These are phyloP conservation scores for Archaeoteleia sp. DNA, from an alignment of 2,888 invertebrate genomes.

Conservation along the genomic window DNA sequence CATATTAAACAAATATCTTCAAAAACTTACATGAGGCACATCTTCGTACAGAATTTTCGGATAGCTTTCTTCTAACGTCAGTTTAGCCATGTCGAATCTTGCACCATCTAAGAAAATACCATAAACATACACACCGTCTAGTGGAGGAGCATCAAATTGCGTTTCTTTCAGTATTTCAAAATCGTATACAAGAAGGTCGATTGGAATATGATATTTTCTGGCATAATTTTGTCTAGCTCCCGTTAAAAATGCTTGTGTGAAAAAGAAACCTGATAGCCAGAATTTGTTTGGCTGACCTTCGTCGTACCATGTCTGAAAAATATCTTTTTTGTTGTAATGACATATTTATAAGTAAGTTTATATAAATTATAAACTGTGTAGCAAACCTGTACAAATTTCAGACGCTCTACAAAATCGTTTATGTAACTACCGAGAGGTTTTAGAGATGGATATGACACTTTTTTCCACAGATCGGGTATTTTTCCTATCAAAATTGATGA, in stretches of 20 bases:
- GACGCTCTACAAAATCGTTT: slow-evolving; percentile 86
- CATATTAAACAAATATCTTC: no score
- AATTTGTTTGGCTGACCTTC: slow-evolving; percentile 88
- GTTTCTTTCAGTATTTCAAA: slow-evolving; percentile 82
- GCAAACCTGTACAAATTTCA: slow-evolving; percentile 93
- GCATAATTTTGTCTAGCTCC: slow-evolving; percentile 96
- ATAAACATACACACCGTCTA: slow-evolving; percentile 85
- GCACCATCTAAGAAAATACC: slow-evolving; percentile 93
- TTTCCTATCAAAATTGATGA: slow-evolving; percentile 88
- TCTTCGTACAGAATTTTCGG: slow-evolving; percentile 89
- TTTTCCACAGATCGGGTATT: slow-evolving; percentile 90
- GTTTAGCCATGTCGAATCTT: slow-evolving; percentile 84
- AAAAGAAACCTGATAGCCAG: slow-evolving; percentile 97
- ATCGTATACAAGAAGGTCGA: slow-evolving; percentile 90
- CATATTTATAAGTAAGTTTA: no score
- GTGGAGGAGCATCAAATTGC: slow-evolving; percentile 77
- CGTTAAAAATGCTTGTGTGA: slow-evolving; percentile 96
- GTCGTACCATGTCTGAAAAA: slow-evolving; percentile 85
- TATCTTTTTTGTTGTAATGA: no score
- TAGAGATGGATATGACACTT: slow-evolving; percentile 92
- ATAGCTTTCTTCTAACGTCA: slow-evolving; percentile 85
- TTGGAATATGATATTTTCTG: slow-evolving; percentile 92
- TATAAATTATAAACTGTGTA: neutral
- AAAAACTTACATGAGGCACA: slow-evolving; percentile 82
- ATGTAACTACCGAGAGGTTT: slow-evolving; percentile 94